phyloP scores from a whole-genome alignment of 2,888 invertebrate genomes.

The Drosophila dives region DNA sequence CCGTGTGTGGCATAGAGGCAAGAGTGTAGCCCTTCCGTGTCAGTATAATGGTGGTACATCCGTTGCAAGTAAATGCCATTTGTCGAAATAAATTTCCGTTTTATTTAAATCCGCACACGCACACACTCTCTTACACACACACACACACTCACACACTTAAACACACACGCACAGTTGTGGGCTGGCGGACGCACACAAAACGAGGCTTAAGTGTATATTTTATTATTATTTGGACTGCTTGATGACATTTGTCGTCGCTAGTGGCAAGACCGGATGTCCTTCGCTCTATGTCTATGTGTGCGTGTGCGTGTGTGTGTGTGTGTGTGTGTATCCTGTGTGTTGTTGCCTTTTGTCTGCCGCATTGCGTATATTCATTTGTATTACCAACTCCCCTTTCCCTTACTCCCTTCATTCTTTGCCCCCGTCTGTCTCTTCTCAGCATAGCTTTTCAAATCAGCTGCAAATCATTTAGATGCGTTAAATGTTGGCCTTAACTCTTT shows the following conservation, averaged over 20 bases:
- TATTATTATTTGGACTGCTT: constrained; percentile 79
- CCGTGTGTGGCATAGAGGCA: constrained; percentile 40
- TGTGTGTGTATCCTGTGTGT: constrained; percentile 35
- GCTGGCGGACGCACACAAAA: constrained; percentile 59
- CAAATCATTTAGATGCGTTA: constrained; percentile 58
- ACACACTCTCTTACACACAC: constrained; percentile 18
- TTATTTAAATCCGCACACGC: constrained; percentile 77
- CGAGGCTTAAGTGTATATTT: constrained; percentile 79
- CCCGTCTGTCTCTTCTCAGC: constrained; percentile 19
- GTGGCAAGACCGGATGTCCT: constrained; percentile 76
- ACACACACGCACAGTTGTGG: constrained; percentile 34
- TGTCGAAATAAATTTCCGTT: constrained; percentile 81
- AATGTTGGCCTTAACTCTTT: constrained; percentile 47
- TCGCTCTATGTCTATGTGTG: constrained; percentile 25
- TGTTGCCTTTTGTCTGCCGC: constrained; percentile 76
- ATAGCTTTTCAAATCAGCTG: constrained; percentile 59
- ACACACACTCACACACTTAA: constrained; percentile 28
- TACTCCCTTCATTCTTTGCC: constrained; percentile 1
- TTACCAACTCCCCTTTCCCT: constrained; percentile 28
- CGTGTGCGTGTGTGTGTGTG: constrained; percentile 9
- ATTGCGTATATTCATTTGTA: constrained; percentile 76
- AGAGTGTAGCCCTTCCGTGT: constrained; percentile 71
- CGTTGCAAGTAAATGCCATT: constrained; percentile 81
- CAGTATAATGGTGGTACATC: constrained; percentile 78
- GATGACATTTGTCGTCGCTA: constrained; percentile 80